These are phyloP conservation scores for Mimas tiliae DNA, from an alignment of 2,888 invertebrate genomes.

Conservation along the genomic window DNA sequence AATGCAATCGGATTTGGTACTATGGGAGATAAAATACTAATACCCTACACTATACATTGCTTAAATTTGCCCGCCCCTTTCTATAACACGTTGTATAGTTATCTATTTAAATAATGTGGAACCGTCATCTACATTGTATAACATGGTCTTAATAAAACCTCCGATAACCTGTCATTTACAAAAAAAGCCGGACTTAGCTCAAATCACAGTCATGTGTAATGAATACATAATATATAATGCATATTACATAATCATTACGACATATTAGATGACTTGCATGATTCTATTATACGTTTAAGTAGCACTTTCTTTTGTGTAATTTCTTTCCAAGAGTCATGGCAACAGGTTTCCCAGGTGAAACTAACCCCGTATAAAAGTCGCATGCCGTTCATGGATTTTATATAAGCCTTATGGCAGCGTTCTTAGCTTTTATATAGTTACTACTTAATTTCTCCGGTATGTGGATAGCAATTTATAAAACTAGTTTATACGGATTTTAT, in stretches of 20 bases:
- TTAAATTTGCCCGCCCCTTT: too few relatives aligned
- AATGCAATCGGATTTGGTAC: too few relatives aligned
- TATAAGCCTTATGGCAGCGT: conserved; percentile 9
- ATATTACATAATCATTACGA: conserved; percentile 1
- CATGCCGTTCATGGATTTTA: conserved; percentile 10
- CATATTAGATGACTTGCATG: neutral
- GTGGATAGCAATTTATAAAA: neutral
- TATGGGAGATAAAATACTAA: too few relatives aligned
- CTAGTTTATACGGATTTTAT: too few relatives aligned
- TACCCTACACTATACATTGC: too few relatives aligned
- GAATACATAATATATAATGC: neutral
- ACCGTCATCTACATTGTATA: too few relatives aligned
- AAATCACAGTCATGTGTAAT: neutral
- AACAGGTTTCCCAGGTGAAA: conserved; percentile 6
- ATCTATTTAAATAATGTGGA: too few relatives aligned
- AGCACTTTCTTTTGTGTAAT: conserved; percentile 8
- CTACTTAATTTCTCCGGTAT: neutral
- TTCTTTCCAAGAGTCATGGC: neutral
- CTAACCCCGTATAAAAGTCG: neutral
- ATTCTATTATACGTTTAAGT: neutral
- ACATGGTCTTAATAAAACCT: neutral
- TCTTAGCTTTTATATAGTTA: neutral
- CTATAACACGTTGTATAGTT: too few relatives aligned
- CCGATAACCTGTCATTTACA: neutral
- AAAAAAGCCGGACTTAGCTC: neutral